Base-by-base conservation (phyloP, 2,888 invertebrate species). In the Caenorhabditis wallacei region DNA sequence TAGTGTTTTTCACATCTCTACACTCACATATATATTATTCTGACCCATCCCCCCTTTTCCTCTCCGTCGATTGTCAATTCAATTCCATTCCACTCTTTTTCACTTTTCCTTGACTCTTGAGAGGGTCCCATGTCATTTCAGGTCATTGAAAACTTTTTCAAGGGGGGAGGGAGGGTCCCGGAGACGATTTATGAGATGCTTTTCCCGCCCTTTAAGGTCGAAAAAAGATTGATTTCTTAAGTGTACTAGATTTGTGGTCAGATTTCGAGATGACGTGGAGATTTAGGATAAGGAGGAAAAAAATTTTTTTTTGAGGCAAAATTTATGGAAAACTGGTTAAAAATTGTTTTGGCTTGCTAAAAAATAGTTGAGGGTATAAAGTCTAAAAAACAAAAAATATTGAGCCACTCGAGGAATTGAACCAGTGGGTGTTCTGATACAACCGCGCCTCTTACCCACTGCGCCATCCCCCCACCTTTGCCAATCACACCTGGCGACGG, bases 21-120 rank as follows among this genome's bases (percentile, higher is more conserved):
- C 16, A 11, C 16, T 8, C 10, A 40, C 53, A 37, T 66, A 66
- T 66, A 37, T 66, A 66, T 53, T 66, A 66, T 66, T 66, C 66
- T 40, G 66, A 53, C 37, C 48, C 66, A 18, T 64, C 64, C 51
- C 16, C 48, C 11, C 64, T 51, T 20, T 10, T 20, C 18, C 26
- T 10, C 16, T 48, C 48, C 18, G n/a, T 35, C 64, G 48, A 66
- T 66, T 78, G 69, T 78, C 69, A 61, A 69, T 78, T 70, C 69
- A 57, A 69, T 70, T 78, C 51, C 54, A 51, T 74, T 64, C 61
- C 72, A 63, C 72, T 72, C 61, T 37, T 74, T 64, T 40, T 63
- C 57, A 66, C 75, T 51, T 59, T 66, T n/a, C n/a, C n/a, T 56
- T 59, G 35, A 51, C 35, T 69, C 43, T 16, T 68, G 10, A 35